These are phyloP conservation scores for Microcebus griseorufus DNA, from an alignment of 2,113 vertebrate species.

Conservation along the genomic window DNA sequence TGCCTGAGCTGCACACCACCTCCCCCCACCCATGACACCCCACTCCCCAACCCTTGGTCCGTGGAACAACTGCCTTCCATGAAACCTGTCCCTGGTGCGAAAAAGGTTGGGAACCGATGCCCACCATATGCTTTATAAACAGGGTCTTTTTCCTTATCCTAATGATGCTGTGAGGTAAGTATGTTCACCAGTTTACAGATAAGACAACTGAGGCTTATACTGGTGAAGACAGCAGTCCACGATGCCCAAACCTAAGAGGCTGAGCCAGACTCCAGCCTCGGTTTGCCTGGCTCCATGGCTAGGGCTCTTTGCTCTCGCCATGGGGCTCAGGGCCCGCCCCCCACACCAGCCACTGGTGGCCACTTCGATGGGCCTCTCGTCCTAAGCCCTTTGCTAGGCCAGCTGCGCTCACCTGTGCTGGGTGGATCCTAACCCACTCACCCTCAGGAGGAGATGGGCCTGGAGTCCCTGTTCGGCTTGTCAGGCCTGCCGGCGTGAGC, in stretches of 20 bases:
- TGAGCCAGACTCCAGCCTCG: not conserved
- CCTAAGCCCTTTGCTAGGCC: not conserved
- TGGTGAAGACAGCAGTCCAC: not conserved
- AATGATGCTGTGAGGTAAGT: rapidly evolving
- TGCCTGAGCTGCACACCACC: too few species aligned
- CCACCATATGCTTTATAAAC: not conserved
- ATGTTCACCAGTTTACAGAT: not conserved
- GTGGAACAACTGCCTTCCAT: too few species aligned
- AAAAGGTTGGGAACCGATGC: too few species aligned
- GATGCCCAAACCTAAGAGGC: not conserved
- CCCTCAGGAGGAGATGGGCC: rapidly evolving
- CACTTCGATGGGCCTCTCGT: not conserved
- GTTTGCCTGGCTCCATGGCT: not conserved
- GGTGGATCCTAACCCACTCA: not conserved
- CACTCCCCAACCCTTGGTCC: too few species aligned
- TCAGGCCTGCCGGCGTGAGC: not conserved
- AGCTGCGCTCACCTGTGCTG: not conserved
- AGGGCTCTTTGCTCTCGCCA: not conserved
- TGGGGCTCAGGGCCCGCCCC: not conserved
- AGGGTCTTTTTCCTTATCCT: not conserved
- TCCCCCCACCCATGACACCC: too few species aligned
- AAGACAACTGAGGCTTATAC: not conserved
- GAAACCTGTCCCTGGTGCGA: too few species aligned
- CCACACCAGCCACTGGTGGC: not conserved
- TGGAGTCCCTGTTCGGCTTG: not conserved